Base-by-base conservation (phyloP, 2,797 vertebrate genomes). In the Coccyzus lansbergi region DNA sequence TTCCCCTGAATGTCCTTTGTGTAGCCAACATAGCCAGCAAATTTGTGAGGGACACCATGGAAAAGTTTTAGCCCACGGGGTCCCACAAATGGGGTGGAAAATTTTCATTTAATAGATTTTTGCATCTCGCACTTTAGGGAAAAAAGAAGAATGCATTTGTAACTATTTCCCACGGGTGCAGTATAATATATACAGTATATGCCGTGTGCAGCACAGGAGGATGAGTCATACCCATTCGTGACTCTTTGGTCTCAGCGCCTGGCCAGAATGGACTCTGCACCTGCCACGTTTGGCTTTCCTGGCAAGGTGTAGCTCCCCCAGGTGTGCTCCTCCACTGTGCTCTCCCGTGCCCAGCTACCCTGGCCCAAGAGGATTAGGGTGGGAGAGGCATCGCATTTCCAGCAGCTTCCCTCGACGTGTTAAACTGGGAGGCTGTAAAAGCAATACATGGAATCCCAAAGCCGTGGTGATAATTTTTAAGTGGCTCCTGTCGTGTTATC, bases 81-180 rank as follows among this genome's bases (percentile, higher is more conserved):
- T 86, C 44, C 40, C 49, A 21, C 92, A 91, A 91, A 92, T 51
- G 86, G 85, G 77, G 81, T 91, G 88, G 91, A 93, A 96, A 95
- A 76, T 91, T 82, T 92, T 71, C 59, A 20, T 95, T 93, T 83
- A 93, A 88, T 92, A 31, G 51, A 2, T 77, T 91, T 83, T 87
- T 83, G 60, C 70, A 55, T 93, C 79, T 93, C 12, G 4, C 79
- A 90, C 89, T 74, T 86, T 4, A 40, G 88, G 78, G 93, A 36
- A 71, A 74, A 46, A 10, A 11, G 74, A 70, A 59, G 24, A 52
- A 83, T 0, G 34, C 49, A 0, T 86, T 91, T 58, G 71, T 84
- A 74, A 51, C 75, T 31, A 1, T 78, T 69, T 89, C 94, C 94
- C 94, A 91, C 4, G 81, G 85, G 93, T 92, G 96, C 85, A 1